phyloP scores from a whole-genome alignment of 2,113 vertebrate species.

The Tachycineta bicolor region DNA sequence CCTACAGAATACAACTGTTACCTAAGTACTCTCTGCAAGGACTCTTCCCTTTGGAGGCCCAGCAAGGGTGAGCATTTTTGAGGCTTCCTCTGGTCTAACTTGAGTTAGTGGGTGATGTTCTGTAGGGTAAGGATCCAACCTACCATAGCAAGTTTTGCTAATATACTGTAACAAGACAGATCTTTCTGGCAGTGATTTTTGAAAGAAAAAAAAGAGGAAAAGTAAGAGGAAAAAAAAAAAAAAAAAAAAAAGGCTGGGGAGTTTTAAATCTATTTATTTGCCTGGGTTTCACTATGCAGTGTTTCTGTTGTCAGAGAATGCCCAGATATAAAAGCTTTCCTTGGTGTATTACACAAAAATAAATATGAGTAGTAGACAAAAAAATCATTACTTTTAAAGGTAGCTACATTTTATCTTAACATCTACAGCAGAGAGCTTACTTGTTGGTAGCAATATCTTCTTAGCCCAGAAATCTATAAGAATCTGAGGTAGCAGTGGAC shows the following conservation, averaged over 20 bases:
- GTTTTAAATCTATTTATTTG: neutral
- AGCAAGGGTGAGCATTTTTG: accelerated
- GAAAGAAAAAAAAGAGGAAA: no score
- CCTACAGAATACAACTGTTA: neutral
- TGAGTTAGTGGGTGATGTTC: neutral
- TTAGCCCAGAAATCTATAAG: neutral
- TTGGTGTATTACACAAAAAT: neutral
- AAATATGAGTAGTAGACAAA: neutral
- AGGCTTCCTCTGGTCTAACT: neutral
- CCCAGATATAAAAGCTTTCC: neutral
- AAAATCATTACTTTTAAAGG: neutral
- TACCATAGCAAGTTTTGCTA: neutral
- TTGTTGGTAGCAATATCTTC: neutral
- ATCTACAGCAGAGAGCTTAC: neutral
- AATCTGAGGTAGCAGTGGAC: neutral
- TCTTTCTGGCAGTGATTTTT: neutral
- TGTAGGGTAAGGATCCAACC: neutral
- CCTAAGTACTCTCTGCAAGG: neutral
- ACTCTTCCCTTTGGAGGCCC: neutral
- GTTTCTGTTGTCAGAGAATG: neutral
- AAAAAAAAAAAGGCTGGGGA: accelerated
- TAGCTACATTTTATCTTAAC: neutral
- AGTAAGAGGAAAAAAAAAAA: no score
- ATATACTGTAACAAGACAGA: neutral
- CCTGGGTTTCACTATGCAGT: neutral